These are phyloP conservation scores for Orcinus orca DNA, from an alignment of 2,113 vertebrate species.

Conservation along the genomic window DNA sequence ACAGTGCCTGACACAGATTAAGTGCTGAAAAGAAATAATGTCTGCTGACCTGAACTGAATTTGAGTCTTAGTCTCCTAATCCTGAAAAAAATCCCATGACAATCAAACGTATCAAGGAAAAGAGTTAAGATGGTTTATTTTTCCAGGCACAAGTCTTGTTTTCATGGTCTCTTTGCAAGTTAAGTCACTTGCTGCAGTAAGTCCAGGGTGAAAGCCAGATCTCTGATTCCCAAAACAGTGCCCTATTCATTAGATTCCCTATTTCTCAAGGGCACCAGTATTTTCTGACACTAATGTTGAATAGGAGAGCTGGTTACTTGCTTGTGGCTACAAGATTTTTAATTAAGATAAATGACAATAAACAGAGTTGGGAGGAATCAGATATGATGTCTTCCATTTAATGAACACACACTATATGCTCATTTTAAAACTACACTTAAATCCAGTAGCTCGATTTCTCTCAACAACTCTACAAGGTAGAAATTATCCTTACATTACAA, in stretches of 20 bases:
- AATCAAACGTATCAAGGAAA: not conserved
- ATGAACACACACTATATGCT: not conserved
- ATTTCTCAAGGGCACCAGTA: not conserved
- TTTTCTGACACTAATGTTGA: constrained; percentile 10
- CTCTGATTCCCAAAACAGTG: constrained; percentile 3
- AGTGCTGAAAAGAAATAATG: not conserved
- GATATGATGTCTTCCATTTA: not conserved
- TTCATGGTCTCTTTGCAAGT: constrained; percentile 4
- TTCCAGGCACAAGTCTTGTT: constrained; percentile 11
- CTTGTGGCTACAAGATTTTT: constrained; percentile 42
- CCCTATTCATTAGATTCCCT: not conserved
- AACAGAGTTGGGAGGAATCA: not conserved
- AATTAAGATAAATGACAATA: constrained; percentile 15
- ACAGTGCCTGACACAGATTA: not conserved
- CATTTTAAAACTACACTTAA: not conserved
- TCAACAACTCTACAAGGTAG: not conserved
- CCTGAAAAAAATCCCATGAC: constrained; percentile 25
- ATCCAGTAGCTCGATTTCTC: not conserved
- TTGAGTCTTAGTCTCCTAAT: not conserved
- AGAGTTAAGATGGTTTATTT: not conserved
- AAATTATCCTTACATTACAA: not conserved
- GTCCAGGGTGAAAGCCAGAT: not conserved
- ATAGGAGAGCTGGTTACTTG: not conserved
- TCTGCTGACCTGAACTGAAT: constrained; percentile 33
- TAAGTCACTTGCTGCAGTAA: constrained; percentile 12